Evolutionary conservation across 2,888 invertebrate species (phyloP), one percentile per base, ranked within the genome.

Genomic region (Hydrotaea diabolus): DNA sequence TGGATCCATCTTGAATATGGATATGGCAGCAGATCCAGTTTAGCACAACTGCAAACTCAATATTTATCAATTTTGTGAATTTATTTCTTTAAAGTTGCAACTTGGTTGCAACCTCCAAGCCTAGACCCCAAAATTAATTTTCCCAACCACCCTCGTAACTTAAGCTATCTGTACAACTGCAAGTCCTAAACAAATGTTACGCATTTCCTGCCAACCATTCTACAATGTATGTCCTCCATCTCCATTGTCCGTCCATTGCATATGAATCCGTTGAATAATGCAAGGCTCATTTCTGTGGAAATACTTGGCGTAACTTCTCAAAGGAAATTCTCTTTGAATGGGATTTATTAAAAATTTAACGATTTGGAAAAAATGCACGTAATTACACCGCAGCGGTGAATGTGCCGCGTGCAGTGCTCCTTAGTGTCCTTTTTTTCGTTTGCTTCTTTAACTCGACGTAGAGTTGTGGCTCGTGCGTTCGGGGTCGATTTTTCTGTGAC

Each of bases 181-280:
- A 39, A 8, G 1, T 13, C 39, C 9, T 8, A 11, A 49, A 49
- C 49, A n/a, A 15, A 49, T 49, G 49, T 49, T 55, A 55, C 55
- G 55, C 55, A 55, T 55, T 55, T 55, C 21, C 21, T 2, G 21
- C 21, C 19, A 9, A 21, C 0, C 7, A 31, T 7, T 2, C 7
- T 31, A 31, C 31, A 31, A 31, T 31, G 31, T 31, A 31, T 2
- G 2, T 7, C 3, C 31, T 31, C 31, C 31, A 31, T 31, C 31
- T 31, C n/a, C n/a, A n/a, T n/a, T n/a, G 31, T 7, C 31, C 3
- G 31, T n/a, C n/a, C n/a, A n/a, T n/a, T n/a, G n/a, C n/a, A n/a
- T n/a, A n/a, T n/a, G n/a, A n/a, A n/a, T 8, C 23, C 77, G 39
- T 17, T 82, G 31, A 77, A 82, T 85, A 75, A 80, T 82, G 80